A percentile compares a stretch with the other conserved stretches of the same genome.
Conservation (phyloP, 2,113 vertebrate species). For the Amia ocellicauda region DNA sequence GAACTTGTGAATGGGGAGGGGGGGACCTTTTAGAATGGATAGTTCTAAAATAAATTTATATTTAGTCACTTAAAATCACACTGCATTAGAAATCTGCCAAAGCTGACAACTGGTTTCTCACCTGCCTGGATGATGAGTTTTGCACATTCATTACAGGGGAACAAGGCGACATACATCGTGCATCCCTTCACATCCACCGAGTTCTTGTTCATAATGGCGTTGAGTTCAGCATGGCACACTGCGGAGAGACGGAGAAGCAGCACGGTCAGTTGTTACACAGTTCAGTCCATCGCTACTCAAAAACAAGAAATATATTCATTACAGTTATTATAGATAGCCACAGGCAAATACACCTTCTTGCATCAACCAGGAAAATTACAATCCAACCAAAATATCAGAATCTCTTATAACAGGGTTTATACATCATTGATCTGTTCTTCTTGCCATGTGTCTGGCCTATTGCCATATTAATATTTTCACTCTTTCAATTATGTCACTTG, state of each 20-base stretch:
- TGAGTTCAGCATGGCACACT: constrained; percentile 96
- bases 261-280: background rate
- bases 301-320: too few relatives aligned
- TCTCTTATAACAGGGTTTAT: too few relatives aligned
- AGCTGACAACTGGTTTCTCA: constrained; percentile 45
- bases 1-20: too few relatives aligned
- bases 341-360: too few relatives aligned
- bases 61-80: constrained; percentile 31
- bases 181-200: constrained; percentile 91
- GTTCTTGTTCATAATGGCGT: constrained; percentile 98
- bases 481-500: too few relatives aligned
- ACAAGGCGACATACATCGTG: constrained; percentile 90
- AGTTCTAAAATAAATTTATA: constrained; percentile 25
- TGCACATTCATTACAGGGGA: constrained; percentile 97
- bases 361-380: too few relatives aligned
- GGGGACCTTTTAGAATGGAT: background rate
- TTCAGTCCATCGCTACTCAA: too few relatives aligned
- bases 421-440: too few relatives aligned
- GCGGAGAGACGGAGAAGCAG: constrained; percentile 19
- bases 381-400: too few relatives aligned
- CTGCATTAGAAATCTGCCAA: constrained; percentile 39
- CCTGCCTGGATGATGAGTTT: constrained; percentile 97
- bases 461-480: too few relatives aligned
- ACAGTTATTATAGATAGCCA: too few relatives aligned
- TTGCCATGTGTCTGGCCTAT: too few relatives aligned